Percentiles rank a stretch among this genome's conserved stretches.
Evolutionary conservation across 2,113 vertebrate genomes (phyloP).

Genomic region (Calidris pugnax): DNA sequence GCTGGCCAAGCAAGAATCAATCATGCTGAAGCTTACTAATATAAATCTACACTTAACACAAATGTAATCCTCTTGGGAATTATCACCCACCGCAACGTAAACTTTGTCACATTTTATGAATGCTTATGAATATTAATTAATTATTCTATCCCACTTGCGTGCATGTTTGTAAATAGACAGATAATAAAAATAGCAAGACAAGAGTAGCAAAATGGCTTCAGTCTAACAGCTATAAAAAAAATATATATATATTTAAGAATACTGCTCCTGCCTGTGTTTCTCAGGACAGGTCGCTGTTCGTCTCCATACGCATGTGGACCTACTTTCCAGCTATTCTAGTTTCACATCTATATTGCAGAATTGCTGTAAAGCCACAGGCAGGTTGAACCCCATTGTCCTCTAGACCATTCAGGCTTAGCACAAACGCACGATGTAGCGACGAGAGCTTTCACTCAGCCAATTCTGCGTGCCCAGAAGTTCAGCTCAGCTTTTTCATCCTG

Average conservation of each 20-base stretch:
- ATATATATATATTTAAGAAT: neutral
- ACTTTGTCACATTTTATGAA: constrained; percentile 9
- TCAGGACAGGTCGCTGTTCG: neutral
- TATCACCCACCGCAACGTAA: constrained; percentile 11
- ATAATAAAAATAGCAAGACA: constrained; percentile 7
- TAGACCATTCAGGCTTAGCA: constrained; percentile 19
- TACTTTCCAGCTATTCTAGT: constrained; percentile 32
- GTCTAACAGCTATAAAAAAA: neutral
- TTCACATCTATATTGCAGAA: constrained; percentile 15
- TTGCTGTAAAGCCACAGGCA: constrained; percentile 33
- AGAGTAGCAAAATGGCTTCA: constrained; percentile 33
- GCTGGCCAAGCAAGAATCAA: constrained; percentile 54
- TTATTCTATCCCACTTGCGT: neutral
- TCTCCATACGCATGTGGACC: neutral
- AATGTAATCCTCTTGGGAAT: neutral
- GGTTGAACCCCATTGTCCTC: constrained; percentile 50
- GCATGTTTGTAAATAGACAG: constrained; percentile 5
- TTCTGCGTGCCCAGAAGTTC: constrained; percentile 42
- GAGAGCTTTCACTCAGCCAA: constrained; percentile 27
- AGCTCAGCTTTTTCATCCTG: constrained; percentile 54
- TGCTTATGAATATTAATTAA: constrained; percentile 4
- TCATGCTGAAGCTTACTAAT: constrained; percentile 1
- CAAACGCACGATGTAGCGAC: neutral
- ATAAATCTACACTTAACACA: neutral
- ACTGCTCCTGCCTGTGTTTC: neutral